Conservation (phyloP, 2,797 vertebrate species). For the Neomorphus geoffroyi region DNA sequence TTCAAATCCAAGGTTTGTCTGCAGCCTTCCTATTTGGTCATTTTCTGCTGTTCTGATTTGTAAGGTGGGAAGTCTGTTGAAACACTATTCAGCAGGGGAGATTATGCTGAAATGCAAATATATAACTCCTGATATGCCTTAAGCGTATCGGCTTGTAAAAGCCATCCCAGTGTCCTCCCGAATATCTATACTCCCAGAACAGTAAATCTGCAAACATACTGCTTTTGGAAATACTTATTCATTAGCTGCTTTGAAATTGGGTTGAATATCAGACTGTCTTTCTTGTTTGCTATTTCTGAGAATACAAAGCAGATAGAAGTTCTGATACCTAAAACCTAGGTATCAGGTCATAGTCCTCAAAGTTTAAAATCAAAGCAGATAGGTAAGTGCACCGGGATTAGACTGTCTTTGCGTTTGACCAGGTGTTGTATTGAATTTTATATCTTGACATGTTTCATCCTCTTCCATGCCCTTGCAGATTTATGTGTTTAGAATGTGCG, state of each 20-base stretch:
- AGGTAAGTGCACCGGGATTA: neutral
- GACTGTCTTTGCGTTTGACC: neutral
- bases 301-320: neutral
- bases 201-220: neutral
- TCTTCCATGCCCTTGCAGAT: neutral
- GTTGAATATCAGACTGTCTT: neutral
- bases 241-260: neutral
- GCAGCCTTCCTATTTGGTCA: neutral
- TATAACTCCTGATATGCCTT: fast-evolving
- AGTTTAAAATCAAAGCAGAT: neutral
- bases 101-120: neutral
- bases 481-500: neutral
- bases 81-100: neutral
- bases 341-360: neutral
- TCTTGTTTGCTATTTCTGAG: neutral
- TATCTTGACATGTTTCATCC: neutral
- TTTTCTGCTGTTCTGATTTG: neutral
- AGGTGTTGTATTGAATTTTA: neutral
- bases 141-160: neutral
- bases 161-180: neutral
- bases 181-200: neutral
- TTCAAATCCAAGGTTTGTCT: conserved; percentile 94
- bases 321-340: neutral
- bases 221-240: neutral
- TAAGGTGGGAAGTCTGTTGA: neutral